Evolutionary conservation across 2,797 vertebrate species (phyloP), one percentile per base, ranked within the genome.

Genomic region (Spatula versicolor): DNA sequence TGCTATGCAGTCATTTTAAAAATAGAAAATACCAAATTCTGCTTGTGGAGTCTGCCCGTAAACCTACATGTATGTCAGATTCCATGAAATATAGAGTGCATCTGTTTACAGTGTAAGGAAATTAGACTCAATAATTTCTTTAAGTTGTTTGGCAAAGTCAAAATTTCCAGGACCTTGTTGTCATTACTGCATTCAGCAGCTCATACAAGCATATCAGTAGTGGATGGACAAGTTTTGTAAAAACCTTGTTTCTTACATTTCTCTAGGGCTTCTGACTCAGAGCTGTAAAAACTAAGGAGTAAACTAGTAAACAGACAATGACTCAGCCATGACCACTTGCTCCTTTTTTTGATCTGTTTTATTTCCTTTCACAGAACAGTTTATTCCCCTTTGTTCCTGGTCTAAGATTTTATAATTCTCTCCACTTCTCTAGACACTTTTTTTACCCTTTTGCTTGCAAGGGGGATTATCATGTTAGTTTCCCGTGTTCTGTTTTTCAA

Each of bases 361-460:
- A 80, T 90, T 92, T 88, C 55, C 20, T 79, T 83, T 76, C 73
- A 88, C 15, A 62, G 62, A 83, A 48, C 9, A 78, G 41, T 90
- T 92, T 92, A 93, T 94, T 96, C 55, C 56, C 52, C 59, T 95
- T 92, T 83, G 54, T 75, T 94, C 83, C n/a, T 81, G 41, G 79
- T 88, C 92, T 94, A 78, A 93, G 50, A 87, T 37, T 45, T 33
- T 28, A 91, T 87, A 37, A 83, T 71, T 92, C 33, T 21, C 6
- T 91, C 54, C 45, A 67, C 48, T 77, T 71, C 48, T 78, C 33
- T 28, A 81, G 68, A 72, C 22, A 72, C 6, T 80, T 71, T 74
- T 22, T 68, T 80, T 39, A 59, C 31, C 58, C 50, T 83, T 85
- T 64, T 69, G 7, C 45, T 91, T 67, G 31, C 62, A 76, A 93